Evolutionary conservation across 2,888 invertebrate species (phyloP).

Genomic region (Eupithecia centaureata): DNA sequence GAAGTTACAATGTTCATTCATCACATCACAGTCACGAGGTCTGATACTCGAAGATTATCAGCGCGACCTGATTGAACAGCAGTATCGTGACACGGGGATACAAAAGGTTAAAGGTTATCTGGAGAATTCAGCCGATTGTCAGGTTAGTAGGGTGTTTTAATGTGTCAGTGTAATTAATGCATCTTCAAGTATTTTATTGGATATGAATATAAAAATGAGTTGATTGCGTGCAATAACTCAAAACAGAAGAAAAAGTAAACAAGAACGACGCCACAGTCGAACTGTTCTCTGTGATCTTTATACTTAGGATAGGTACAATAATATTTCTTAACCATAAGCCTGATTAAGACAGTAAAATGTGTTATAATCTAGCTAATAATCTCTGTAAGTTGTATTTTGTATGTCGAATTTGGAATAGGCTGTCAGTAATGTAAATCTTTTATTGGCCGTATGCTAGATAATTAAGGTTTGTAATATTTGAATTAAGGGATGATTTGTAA

Average conservation of each 20-base stretch:
- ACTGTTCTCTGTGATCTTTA: not conserved
- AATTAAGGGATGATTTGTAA: too few relatives aligned
- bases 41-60: not conserved
- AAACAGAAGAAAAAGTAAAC: not conserved
- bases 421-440: too few relatives aligned
- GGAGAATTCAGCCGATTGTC: not conserved
- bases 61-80: not conserved
- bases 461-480: too few relatives aligned
- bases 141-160: conserved; percentile 4
- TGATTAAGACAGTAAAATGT: not conserved
- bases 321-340: not conserved
- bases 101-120: not conserved
- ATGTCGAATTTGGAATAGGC: too few relatives aligned
- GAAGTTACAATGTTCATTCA: not conserved
- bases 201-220: not conserved
- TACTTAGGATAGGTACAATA: not conserved
- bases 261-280: not conserved
- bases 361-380: too few relatives aligned
- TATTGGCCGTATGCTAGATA: too few relatives aligned
- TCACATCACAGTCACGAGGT: not conserved
- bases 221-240: not conserved
- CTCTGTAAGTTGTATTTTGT: too few relatives aligned
- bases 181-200: not conserved
- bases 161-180: not conserved
- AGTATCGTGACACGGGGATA: not conserved